These are phyloP conservation scores for Clamator glandarius DNA, from an alignment of 2,797 vertebrate genomes.

Conservation along the genomic window DNA sequence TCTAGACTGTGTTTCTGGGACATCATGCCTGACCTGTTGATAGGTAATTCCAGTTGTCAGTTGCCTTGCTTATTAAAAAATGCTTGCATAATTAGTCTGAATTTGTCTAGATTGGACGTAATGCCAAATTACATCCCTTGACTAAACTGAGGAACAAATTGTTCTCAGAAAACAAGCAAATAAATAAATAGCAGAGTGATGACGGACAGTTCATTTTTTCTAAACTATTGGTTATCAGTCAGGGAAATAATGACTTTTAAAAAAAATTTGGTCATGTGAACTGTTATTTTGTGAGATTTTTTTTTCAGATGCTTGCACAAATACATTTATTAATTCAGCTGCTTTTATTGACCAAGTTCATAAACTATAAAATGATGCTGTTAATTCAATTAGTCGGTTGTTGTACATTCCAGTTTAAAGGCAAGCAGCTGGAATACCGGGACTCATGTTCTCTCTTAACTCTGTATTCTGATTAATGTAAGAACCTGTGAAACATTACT, in stretches of 20 bases:
- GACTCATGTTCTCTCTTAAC: neutral
- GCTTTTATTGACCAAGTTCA: neutral
- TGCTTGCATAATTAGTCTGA: neutral
- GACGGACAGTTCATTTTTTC: neutral
- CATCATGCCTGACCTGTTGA: neutral
- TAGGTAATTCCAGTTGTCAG: neutral
- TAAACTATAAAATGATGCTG: neutral
- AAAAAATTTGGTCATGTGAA: neutral
- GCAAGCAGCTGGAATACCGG: neutral
- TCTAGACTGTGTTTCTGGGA: neutral
- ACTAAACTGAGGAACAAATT: neutral
- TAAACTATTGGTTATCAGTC: neutral
- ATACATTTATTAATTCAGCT: neutral
- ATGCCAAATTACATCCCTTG: neutral
- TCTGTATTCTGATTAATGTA: neutral
- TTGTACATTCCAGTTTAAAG: neutral
- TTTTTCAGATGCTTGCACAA: neutral
- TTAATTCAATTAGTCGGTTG: neutral
- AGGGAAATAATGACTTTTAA: neutral
- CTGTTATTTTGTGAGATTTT: neutral
- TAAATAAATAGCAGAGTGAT: neutral
- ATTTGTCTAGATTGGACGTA: neutral
- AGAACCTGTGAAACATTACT: neutral
- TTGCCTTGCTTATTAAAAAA: neutral
- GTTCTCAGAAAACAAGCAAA: neutral